Evolutionary conservation across 2,797 vertebrate species (phyloP).

Genomic region (Thalassophryne amazonica): DNA sequence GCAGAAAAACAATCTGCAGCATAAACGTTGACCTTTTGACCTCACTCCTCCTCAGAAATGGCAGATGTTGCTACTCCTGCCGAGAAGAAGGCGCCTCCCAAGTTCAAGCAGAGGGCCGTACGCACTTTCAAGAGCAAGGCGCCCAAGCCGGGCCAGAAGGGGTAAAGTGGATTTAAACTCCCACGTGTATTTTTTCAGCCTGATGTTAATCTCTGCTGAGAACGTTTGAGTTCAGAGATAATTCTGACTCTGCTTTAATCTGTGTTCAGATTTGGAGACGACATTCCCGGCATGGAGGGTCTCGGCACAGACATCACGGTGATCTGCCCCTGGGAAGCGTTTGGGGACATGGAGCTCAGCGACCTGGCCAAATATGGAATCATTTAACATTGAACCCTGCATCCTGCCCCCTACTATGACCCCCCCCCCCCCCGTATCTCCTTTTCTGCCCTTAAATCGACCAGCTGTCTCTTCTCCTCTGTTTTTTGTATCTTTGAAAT

Average conservation of each 20-base stretch:
- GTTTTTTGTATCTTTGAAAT: too few relatives aligned
- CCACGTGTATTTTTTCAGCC: background rate
- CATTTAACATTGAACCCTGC: conserved; percentile 52
- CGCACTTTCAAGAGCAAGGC: conserved; percentile 85
- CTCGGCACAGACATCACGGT: conserved; percentile 85
- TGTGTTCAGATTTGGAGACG: conserved; percentile 84
- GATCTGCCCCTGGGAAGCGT: conserved; percentile 83
- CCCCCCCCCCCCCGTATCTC: background rate
- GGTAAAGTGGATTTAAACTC: conserved; percentile 45
- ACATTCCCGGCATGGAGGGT: conserved; percentile 95
- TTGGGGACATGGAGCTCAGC: conserved; percentile 82
- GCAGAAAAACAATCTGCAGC: too few relatives aligned
- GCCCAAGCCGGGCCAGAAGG: conserved; percentile 81
- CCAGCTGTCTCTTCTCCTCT: too few relatives aligned
- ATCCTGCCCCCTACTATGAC: background rate
- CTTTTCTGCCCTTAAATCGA: too few relatives aligned
- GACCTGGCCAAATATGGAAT: conserved; percentile 82
- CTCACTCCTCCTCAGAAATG: conserved; percentile 39
- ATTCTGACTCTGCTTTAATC: too few relatives aligned
- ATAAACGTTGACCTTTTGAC: too few relatives aligned
- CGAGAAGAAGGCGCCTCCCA: conserved; percentile 77
- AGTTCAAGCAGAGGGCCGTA: conserved; percentile 80
- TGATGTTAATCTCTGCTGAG: too few relatives aligned
- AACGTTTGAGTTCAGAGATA: too few relatives aligned
- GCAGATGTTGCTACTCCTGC: conserved; percentile 52